phyloP scores from a whole-genome alignment of 2,797 vertebrate species.

The Rhyacichthys aspro region DNA sequence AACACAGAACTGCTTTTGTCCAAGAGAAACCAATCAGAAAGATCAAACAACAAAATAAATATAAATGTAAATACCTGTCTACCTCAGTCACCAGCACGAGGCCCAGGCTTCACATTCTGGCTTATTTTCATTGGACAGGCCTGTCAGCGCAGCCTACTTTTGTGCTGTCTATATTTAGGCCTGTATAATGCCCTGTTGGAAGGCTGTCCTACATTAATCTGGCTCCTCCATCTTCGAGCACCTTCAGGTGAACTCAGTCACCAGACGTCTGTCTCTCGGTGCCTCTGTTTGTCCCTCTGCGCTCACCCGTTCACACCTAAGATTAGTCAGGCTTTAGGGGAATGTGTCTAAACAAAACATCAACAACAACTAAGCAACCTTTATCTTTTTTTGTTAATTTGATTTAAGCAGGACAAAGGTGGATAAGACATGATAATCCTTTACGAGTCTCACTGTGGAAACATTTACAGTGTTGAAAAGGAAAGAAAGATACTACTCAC shows the following conservation, averaged over 20 bases:
- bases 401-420: too few relatives aligned
- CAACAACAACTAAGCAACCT: too few relatives aligned
- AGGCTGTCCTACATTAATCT: constrained; percentile 78
- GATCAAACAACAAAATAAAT: neutral
- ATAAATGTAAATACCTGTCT: too few relatives aligned
- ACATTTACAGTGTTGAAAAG: too few relatives aligned
- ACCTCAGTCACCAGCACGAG: constrained; percentile 4
- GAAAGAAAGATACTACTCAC: too few relatives aligned
- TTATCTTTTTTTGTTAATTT: too few relatives aligned
- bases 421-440: too few relatives aligned
- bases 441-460: too few relatives aligned
- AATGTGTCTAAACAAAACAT: neutral
- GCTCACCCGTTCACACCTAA: neutral
- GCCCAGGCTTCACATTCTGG: constrained; percentile 26
- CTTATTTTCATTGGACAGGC: constrained; percentile 48
- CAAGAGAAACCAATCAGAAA: too few relatives aligned
- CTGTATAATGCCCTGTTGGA: constrained; percentile 77
- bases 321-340: neutral
- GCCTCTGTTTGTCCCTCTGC: constrained; percentile 20
- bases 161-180: constrained; percentile 78
- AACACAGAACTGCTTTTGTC: neutral
- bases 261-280: constrained; percentile 36
- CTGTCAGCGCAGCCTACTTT: constrained; percentile 76
- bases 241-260: constrained; percentile 61
- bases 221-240: constrained; percentile 48